phyloP scores from a whole-genome alignment of 2,797 vertebrate genomes.

The Garrulus glandarius region DNA sequence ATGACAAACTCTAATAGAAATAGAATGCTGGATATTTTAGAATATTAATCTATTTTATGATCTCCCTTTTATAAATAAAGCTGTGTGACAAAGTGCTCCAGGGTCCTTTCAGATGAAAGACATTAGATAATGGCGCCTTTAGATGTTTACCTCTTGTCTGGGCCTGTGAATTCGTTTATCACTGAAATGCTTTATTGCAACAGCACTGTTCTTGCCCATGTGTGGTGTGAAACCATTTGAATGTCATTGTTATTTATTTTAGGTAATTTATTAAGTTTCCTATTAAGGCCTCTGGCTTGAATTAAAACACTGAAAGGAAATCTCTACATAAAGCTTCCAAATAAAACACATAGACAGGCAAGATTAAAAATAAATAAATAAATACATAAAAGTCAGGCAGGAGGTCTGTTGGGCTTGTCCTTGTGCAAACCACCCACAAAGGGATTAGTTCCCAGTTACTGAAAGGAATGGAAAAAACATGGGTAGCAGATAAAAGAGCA shows the following conservation, averaged over 20 bases:
- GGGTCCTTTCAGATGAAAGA: slow-evolving; percentile 9
- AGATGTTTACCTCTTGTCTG: slow-evolving; percentile 34
- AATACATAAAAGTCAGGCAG: background rate
- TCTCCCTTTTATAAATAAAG: slow-evolving; percentile 4
- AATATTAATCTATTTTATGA: slow-evolving; percentile 12
- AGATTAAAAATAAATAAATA: background rate
- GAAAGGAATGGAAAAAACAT: background rate
- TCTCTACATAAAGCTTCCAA: background rate
- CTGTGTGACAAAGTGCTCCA: background rate
- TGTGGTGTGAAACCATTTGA: background rate
- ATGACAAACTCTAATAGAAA: background rate
- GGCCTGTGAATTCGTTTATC: background rate
- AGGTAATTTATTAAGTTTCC: background rate
- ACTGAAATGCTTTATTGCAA: background rate
- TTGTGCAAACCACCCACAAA: slow-evolving; percentile 12
- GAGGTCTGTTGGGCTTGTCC: background rate
- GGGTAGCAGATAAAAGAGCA: background rate
- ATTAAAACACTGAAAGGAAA: slow-evolving; percentile 3
- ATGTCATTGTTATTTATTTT: slow-evolving; percentile 24
- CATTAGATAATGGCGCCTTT: background rate
- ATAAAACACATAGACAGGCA: background rate
- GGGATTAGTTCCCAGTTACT: background rate
- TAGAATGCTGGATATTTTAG: background rate
- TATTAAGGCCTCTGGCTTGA: background rate
- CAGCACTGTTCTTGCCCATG: background rate